Percentiles rank a stretch among this genome's conserved stretches.
These are phyloP conservation scores for Lithobates pipiens DNA, from an alignment of 2,797 vertebrate species.

Conservation along the genomic window DNA sequence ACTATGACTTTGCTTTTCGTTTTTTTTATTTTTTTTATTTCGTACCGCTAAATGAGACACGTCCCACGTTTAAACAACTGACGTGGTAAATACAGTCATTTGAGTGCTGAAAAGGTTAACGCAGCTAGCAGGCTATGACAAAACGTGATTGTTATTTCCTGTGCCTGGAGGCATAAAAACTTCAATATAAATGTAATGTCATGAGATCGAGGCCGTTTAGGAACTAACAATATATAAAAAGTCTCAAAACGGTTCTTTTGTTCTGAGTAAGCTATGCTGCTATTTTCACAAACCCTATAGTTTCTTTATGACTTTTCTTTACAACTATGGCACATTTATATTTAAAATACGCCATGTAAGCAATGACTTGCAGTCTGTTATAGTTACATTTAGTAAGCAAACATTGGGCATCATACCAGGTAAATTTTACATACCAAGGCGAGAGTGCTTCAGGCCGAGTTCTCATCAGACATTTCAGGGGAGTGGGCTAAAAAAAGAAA, in stretches of 20 bases:
- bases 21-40: neutral
- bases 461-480: constrained; percentile 30
- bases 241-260: no score
- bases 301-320: neutral
- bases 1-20: neutral
- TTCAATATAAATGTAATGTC: constrained; percentile 39
- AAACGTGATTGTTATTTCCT: constrained; percentile 38
- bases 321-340: neutral
- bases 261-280: constrained; percentile 9
- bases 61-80: neutral
- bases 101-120: constrained; percentile 20
- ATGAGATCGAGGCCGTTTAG: neutral
- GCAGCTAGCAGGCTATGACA: neutral
- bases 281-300: neutral
- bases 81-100: neutral
- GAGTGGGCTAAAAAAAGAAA: neutral
- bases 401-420: neutral
- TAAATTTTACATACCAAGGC: constrained; percentile 48
- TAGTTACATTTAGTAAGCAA: neutral
- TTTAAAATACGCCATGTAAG: neutral
- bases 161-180: constrained; percentile 11
- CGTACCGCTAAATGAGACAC: neutral
- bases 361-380: neutral
- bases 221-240: neutral
- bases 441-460: constrained; percentile 25